Percentiles rank a stretch among this genome's conserved stretches.
These are phyloP conservation scores for Percopsis transmontana DNA, from an alignment of 2,113 vertebrate genomes.

Conservation along the genomic window DNA sequence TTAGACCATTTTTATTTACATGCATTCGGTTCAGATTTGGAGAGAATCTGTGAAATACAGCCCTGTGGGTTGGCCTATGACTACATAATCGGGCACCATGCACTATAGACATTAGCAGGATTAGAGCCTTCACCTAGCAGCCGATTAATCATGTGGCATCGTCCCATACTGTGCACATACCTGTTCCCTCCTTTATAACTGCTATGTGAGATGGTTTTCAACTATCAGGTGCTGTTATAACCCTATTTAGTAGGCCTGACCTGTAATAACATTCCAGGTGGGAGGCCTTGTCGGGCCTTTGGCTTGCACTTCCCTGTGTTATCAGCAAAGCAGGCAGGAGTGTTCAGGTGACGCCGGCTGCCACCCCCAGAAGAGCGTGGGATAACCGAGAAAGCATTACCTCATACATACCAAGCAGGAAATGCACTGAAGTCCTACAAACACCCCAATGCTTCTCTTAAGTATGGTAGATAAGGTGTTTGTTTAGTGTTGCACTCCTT, in stretches of 20 bases:
- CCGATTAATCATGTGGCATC: not conserved
- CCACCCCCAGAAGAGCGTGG: not conserved
- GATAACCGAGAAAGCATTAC: not conserved
- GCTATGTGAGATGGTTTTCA: not conserved
- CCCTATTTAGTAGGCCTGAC: not conserved
- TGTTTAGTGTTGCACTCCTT: not conserved
- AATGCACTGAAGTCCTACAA: not conserved
- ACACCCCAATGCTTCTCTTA: not conserved
- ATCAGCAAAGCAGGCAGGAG: not conserved
- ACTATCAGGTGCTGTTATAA: not conserved
- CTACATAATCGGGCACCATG: too few species aligned
- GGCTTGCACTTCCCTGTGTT: not conserved
- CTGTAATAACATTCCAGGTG: not conserved
- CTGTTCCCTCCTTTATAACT: not conserved
- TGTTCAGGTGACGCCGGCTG: not conserved
- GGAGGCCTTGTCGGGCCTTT: not conserved
- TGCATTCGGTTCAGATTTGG: too few species aligned
- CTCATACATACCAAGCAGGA: not conserved
- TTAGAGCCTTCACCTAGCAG: not conserved
- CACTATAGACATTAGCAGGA: not conserved
- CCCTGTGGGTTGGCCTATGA: not conserved
- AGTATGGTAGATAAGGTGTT: not conserved
- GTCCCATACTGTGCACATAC: not conserved
- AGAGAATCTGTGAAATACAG: too few species aligned
- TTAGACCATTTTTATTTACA: not conserved